Evolutionary conservation across 2,113 vertebrate genomes (phyloP).

Genomic region (Ancistrus triradiatus): DNA sequence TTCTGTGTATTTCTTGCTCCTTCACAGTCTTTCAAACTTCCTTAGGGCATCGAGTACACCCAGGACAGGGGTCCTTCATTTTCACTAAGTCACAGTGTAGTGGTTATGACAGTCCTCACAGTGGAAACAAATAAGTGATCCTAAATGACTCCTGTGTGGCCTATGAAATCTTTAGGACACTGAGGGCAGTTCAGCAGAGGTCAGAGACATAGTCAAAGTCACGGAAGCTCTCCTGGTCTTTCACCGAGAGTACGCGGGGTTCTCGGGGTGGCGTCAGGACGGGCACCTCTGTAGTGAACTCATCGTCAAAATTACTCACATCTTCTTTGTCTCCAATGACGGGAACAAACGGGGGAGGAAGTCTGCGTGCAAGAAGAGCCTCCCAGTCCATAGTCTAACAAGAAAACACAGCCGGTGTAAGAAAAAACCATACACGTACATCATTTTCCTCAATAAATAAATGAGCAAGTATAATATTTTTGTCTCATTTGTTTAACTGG

Average conservation of each 20-base stretch:
- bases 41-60: not conserved
- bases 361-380: conserved; percentile 83
- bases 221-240: conserved; percentile 92
- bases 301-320: conserved; percentile 96
- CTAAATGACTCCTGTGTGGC: not conserved
- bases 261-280: conserved; percentile 93
- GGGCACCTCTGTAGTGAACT: conserved; percentile 93
- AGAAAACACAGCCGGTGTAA: too few species aligned
- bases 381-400: conserved; percentile 89
- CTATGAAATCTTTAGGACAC: not conserved
- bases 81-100: conserved; percentile 32
- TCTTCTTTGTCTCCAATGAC: conserved; percentile 85
- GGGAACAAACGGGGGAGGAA: conserved; percentile 90
- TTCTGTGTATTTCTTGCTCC: not conserved
- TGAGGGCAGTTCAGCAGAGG: conserved; percentile 77
- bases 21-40: conserved; percentile 19
- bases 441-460: too few species aligned
- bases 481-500: too few species aligned
- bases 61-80: not conserved
- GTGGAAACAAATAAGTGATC: not conserved
- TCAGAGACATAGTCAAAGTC: conserved; percentile 98
- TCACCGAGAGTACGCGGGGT: conserved; percentile 85
- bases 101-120: conserved; percentile 26
- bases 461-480: too few species aligned
- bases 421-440: too few species aligned